Evolutionary conservation across 92 coral and sea anemone genomes (phyloP).

Genomic region (Heteractis magnifica): DNA sequence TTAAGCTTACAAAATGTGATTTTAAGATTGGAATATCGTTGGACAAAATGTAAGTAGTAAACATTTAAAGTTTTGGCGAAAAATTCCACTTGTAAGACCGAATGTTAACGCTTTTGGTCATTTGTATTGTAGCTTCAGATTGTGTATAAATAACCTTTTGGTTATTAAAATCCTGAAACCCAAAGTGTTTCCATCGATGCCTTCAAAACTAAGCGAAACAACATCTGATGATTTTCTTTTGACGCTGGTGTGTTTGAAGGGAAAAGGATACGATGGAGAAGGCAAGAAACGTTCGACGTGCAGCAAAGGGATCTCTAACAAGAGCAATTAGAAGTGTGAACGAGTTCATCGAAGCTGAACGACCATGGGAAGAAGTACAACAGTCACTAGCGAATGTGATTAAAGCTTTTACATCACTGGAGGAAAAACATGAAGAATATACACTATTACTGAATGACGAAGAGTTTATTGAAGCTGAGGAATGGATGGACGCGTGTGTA

Average conservation of each 20-base stretch:
- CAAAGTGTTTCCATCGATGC: not conserved
- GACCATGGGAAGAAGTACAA: slow-evolving; percentile 30
- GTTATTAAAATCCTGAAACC: not conserved
- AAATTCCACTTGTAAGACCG: too few relatives aligned
- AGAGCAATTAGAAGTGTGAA: slow-evolving; percentile 35
- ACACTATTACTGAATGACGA: slow-evolving; percentile 41
- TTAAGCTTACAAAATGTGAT: too few relatives aligned
- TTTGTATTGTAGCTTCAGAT: too few relatives aligned
- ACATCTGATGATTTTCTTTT: slow-evolving; percentile 42
- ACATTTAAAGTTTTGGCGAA: too few relatives aligned
- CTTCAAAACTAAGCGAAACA: not conserved
- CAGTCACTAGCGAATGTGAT: slow-evolving; percentile 8
- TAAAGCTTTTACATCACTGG: slow-evolving; percentile 13
- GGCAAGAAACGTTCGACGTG: slow-evolving; percentile 43
- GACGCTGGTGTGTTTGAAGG: slow-evolving; percentile 4
- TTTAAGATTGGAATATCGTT: too few relatives aligned
- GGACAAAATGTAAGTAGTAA: too few relatives aligned
- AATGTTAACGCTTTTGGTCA: too few relatives aligned
- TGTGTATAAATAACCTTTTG: too few relatives aligned
- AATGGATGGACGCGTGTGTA: slow-evolving; percentile 43
- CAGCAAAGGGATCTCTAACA: slow-evolving; percentile 34
- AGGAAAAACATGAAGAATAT: slow-evolving; percentile 36
- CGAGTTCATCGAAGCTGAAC: slow-evolving; percentile 25
- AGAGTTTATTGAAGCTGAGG: slow-evolving; percentile 42
- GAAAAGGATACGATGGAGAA: slow-evolving; percentile 18